A percentile compares a stretch with the other conserved stretches of the same genome.
phyloP scores from a whole-genome alignment of 1,140 invertebrate species.

The Pentalonia nigronervosa region DNA sequence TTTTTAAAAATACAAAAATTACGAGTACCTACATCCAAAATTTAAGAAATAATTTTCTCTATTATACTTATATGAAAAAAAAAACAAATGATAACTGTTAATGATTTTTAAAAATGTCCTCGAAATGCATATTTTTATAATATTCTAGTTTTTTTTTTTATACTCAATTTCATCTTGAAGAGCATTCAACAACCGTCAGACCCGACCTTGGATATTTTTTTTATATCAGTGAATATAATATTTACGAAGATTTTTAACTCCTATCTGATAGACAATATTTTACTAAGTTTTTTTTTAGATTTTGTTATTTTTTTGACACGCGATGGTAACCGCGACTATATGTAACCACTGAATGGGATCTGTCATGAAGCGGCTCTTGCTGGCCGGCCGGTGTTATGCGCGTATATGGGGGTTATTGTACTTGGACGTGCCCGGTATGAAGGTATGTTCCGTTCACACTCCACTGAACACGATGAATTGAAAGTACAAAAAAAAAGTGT shows the following conservation, averaged over 20 bases:
- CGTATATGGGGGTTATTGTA: slow-evolving; percentile 56
- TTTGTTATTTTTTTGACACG: slow-evolving; percentile 52
- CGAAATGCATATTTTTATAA: slow-evolving; percentile 20
- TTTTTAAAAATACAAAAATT: background rate
- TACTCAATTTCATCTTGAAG: slow-evolving; percentile 5
- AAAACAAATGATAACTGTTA: background rate
- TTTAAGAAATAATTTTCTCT: background rate
- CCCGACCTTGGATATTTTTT: slow-evolving; percentile 42
- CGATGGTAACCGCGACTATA: slow-evolving; percentile 52
- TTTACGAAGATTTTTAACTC: slow-evolving; percentile 46
- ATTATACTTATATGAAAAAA: background rate
- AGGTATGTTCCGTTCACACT: slow-evolving; percentile 57
- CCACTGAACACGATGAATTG: slow-evolving; percentile 57
- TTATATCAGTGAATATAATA: slow-evolving; percentile 53
- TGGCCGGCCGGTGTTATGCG: slow-evolving; percentile 16
- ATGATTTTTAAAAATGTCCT: background rate
- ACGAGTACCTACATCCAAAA: background rate
- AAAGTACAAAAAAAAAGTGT: slow-evolving; percentile 58
- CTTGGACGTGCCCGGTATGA: slow-evolving; percentile 55
- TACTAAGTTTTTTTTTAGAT: slow-evolving; percentile 38
- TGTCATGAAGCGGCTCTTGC: slow-evolving; percentile 37
- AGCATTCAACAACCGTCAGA: slow-evolving; percentile 30
- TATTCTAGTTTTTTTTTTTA: background rate
- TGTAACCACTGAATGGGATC: slow-evolving; percentile 57
- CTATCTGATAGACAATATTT: slow-evolving; percentile 40